Percentiles rank a stretch among this genome's conserved stretches.
These are phyloP conservation scores for Druon quercuslanigerum DNA, from an alignment of 1,140 invertebrate species.

Conservation along the genomic window DNA sequence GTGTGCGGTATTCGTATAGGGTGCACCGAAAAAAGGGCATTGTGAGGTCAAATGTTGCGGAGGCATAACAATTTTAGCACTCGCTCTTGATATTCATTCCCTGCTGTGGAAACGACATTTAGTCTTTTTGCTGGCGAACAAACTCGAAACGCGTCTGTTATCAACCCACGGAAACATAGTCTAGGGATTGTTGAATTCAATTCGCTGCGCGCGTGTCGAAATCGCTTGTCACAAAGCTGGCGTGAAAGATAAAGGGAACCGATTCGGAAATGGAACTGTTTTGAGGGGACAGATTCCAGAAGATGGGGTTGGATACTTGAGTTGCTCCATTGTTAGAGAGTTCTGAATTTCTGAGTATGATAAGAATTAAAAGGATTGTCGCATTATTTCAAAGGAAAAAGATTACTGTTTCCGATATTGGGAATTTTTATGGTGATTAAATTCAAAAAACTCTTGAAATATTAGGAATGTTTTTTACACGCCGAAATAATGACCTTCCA, in stretches of 20 bases:
- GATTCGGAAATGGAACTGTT: slow-evolving; percentile 29
- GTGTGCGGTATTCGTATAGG: neutral
- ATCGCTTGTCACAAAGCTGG: slow-evolving; percentile 30
- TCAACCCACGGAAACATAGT: slow-evolving; percentile 26
- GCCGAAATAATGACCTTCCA: too few relatives aligned
- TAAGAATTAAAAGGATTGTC: too few relatives aligned
- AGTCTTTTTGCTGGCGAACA: slow-evolving; percentile 30
- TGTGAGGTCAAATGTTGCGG: slow-evolving; percentile 27
- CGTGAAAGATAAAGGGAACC: slow-evolving; percentile 30
- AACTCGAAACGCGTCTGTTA: slow-evolving; percentile 23
- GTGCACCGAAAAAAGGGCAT: slow-evolving; percentile 2
- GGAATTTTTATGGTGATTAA: too few relatives aligned
- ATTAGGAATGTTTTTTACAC: too few relatives aligned
- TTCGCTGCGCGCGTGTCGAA: slow-evolving; percentile 25
- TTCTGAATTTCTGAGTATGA: neutral
- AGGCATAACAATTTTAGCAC: slow-evolving; percentile 27
- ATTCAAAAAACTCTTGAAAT: too few relatives aligned
- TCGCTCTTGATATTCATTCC: slow-evolving; percentile 24
- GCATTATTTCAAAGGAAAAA: too few relatives aligned
- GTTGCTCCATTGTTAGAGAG: slow-evolving; percentile 11
- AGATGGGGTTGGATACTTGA: slow-evolving; percentile 30
- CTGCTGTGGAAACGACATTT: slow-evolving; percentile 27
- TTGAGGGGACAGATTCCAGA: slow-evolving; percentile 26
- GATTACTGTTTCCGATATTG: too few relatives aligned
- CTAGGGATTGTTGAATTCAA: slow-evolving; percentile 31